These are phyloP conservation scores for Neotragus moschatus DNA, from an alignment of 2,113 vertebrate species.

Conservation along the genomic window DNA sequence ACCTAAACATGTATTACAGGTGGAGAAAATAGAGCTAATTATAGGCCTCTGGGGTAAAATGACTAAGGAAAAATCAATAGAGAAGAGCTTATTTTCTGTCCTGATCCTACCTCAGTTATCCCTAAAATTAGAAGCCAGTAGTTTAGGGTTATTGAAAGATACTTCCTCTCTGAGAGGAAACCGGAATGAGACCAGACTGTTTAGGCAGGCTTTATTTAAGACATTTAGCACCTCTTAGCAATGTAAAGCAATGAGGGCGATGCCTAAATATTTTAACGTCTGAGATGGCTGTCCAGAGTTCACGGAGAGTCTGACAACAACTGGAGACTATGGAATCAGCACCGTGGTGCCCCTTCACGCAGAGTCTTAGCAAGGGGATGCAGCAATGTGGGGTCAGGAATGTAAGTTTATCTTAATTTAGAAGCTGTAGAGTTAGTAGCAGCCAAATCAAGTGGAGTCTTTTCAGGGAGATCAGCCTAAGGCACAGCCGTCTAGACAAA, in stretches of 20 bases:
- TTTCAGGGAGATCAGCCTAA: not conserved
- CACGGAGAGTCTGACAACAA: conserved; percentile 1
- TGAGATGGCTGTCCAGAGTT: conserved; percentile 6
- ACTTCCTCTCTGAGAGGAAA: conserved; percentile 50
- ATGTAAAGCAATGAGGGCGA: not conserved
- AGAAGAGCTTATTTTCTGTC: conserved; percentile 56
- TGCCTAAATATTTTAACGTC: conserved; percentile 40
- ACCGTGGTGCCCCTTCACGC: not conserved
- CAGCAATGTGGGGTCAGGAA: conserved; percentile 11
- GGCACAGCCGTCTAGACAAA: conserved; percentile 4
- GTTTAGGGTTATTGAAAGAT: conserved; percentile 62
- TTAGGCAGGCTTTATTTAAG: conserved; percentile 54
- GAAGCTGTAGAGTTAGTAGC: conserved; percentile 15
- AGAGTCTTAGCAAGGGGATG: not conserved
- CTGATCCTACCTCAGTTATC: conserved; percentile 37
- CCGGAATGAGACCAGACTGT: conserved; percentile 43
- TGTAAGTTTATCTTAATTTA: conserved; percentile 51
- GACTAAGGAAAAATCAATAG: conserved; percentile 60
- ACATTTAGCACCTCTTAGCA: conserved; percentile 40
- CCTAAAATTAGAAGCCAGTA: conserved; percentile 73
- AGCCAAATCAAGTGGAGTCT: not conserved
- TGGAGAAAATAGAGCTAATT: conserved; percentile 68
- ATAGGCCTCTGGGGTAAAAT: conserved; percentile 42
- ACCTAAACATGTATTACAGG: conserved; percentile 57
- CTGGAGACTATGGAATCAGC: not conserved